phyloP scores from a whole-genome alignment of 2,888 invertebrate species.

The Chalcis sispes region DNA sequence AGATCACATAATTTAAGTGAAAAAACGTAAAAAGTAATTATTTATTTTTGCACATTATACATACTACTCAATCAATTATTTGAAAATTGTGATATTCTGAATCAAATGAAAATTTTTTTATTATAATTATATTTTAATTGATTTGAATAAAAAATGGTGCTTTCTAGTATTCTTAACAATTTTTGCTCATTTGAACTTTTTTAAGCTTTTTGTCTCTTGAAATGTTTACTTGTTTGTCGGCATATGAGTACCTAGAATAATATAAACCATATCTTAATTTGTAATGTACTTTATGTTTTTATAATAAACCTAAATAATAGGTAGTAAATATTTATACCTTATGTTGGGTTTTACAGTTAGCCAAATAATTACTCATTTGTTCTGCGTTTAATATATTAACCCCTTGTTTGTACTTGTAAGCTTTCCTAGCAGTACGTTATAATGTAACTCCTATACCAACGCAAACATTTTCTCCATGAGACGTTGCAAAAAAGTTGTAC shows the following conservation, averaged over 20 bases:
- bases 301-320: not conserved
- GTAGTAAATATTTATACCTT: constrained; percentile 9
- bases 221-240: not conserved
- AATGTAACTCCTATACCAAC: not conserved
- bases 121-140: not conserved
- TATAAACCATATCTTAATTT: not conserved
- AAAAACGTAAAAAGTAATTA: too few species aligned
- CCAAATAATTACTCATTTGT: constrained; percentile 44
- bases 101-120: constrained; percentile 2
- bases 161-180: constrained; percentile 48
- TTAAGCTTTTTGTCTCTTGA: constrained; percentile 8
- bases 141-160: not conserved
- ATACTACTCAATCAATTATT: constrained; percentile 6
- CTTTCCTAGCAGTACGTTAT: constrained; percentile 8
- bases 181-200: constrained; percentile 26
- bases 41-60: not conserved
- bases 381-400: constrained; percentile 8
- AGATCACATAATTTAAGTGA: too few species aligned
- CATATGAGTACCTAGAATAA: not conserved
- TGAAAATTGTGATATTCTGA: constrained; percentile 2
- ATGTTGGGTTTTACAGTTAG: constrained; percentile 17
- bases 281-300: not conserved
- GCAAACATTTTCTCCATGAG: constrained; percentile 21
- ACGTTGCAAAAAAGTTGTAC: constrained; percentile 39
- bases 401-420: constrained; percentile 9